phyloP scores from a whole-genome alignment of 2,113 vertebrate genomes.

The Cyanistes caeruleus region DNA sequence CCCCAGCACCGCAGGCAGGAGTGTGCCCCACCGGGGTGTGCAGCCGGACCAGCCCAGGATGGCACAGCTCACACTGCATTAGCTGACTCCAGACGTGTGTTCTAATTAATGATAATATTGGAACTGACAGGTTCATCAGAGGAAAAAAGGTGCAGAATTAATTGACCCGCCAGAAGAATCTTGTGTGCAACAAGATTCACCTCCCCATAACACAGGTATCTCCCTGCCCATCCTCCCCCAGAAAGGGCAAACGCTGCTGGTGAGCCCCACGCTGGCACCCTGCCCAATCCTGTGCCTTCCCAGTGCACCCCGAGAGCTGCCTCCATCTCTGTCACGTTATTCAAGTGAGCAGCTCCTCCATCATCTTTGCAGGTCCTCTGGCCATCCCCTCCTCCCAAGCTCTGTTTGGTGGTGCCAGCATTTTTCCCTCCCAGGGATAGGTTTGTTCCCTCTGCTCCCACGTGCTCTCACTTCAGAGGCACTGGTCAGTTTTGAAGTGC shows the following conservation, averaged over 20 bases:
- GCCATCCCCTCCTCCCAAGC: neutral
- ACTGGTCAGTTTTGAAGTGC: constrained; percentile 70
- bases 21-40: fast-evolving
- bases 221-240: neutral
- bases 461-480: constrained; percentile 58
- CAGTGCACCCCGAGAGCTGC: constrained; percentile 55
- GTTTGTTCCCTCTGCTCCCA: neutral
- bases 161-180: neutral
- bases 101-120: neutral
- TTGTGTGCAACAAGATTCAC: neutral
- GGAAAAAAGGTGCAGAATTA: neutral
- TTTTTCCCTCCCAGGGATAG: neutral
- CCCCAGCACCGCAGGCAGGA: fast-evolving
- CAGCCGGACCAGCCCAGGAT: fast-evolving
- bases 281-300: constrained; percentile 25
- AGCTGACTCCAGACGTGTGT: neutral
- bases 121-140: neutral
- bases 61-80: fast-evolving
- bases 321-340: neutral
- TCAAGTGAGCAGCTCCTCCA: neutral
- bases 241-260: fast-evolving
- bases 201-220: fast-evolving
- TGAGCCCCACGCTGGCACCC: fast-evolving
- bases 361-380: neutral
- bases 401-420: neutral